These are phyloP conservation scores for Lophotis ruficrista DNA, from an alignment of 2,113 vertebrate genomes.

Conservation along the genomic window DNA sequence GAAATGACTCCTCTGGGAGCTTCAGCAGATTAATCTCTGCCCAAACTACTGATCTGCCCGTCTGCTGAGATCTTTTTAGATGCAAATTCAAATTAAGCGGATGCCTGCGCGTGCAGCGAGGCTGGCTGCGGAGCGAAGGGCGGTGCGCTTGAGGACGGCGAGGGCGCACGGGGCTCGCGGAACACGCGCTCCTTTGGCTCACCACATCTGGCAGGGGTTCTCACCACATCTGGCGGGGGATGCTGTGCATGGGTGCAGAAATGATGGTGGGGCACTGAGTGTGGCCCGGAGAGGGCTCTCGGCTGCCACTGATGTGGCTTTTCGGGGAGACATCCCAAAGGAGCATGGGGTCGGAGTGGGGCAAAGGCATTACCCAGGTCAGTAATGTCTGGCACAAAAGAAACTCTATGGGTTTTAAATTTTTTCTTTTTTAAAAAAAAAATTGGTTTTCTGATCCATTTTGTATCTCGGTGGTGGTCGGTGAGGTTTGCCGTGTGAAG, in stretches of 20 bases:
- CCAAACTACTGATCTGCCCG: background rate
- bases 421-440: background rate
- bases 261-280: accelerated
- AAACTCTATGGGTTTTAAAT: accelerated
- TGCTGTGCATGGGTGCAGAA: background rate
- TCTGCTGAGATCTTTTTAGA: background rate
- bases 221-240: background rate
- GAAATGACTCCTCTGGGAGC: background rate
- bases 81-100: accelerated
- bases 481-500: accelerated
- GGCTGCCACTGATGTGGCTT: accelerated
- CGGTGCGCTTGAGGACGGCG: background rate
- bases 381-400: accelerated
- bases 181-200: accelerated
- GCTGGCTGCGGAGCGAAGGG: accelerated
- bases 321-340: too few relatives aligned
- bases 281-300: background rate
- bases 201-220: background rate
- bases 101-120: background rate
- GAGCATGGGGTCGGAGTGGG: accelerated
- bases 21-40: background rate
- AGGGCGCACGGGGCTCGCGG: accelerated
- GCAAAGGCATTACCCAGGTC: background rate
- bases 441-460: background rate
- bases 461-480: accelerated